Evolutionary conservation across 2,888 invertebrate genomes (phyloP), one percentile per base, ranked within the genome.

Genomic region (Argynnis bischoffii): DNA sequence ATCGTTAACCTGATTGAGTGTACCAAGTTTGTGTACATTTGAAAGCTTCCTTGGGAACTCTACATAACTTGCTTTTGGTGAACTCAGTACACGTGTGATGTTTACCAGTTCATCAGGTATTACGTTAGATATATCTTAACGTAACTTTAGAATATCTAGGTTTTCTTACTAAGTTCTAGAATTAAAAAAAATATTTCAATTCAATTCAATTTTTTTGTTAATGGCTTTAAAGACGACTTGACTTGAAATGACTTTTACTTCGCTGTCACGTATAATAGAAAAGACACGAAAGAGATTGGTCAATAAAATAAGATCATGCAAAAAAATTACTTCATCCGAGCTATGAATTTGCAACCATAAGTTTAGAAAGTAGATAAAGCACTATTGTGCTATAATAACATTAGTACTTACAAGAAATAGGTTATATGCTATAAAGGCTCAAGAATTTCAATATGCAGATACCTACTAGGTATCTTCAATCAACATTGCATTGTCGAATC

Each of bases 1-100:
- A 61, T 61, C 51, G 61, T 61, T 51, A 41, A 5, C 35, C 35
- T 61, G 61, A 61, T 61, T 61, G 35, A 61, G 61, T 26, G 47
- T 18, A 15, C 51, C 16, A 51, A 61, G 48, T 60, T 55, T 60
- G 59, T 60, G n/a, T 60, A 31, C 61, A 50, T 31, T 50, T 11
- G 26, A 14, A 48, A 60, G 61, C 35, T 61, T 61, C 51, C 61
- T 18, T 31, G 35, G 16, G 6, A 61, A 51, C 61, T 51, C 14
- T 3, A 51, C 51, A 2, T 51, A 50, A 61, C 51, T 51, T 18
- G 50, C n/a, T 61, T 61, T 59, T 51, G 15, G 51, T 35, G 51
- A 16, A 61, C 16, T 61, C 16, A 51, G 15, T 61, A 51, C 51
- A 51, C 16, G 16, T 14, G 13, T 60, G 31, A 50, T 31, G 16